These are phyloP conservation scores for Hedya salicella DNA, from an alignment of 2,888 invertebrate species.

Conservation along the genomic window DNA sequence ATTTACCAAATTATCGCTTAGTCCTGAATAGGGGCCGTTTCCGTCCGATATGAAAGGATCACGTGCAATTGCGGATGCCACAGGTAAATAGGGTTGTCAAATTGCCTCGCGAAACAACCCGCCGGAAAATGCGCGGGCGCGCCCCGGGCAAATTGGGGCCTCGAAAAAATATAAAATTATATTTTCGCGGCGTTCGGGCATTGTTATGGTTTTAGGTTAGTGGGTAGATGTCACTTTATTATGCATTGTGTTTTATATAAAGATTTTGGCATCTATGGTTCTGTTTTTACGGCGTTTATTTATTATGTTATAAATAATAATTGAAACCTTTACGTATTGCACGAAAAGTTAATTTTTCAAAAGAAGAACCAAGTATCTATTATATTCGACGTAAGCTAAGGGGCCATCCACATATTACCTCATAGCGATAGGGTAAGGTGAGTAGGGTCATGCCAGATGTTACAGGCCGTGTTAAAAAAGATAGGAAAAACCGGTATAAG, in stretches of 20 bases:
- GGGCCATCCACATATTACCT: too few species aligned
- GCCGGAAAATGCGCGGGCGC: conserved; percentile 13
- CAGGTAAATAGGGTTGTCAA: conserved; percentile 43
- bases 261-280: background rate
- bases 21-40: conserved; percentile 23
- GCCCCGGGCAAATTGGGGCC: conserved; percentile 23
- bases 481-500: too few species aligned
- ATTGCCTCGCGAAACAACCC: conserved; percentile 34
- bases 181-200: conserved; percentile 28
- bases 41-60: conserved; percentile 39
- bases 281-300: background rate
- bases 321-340: too few species aligned
- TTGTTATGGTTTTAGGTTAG: conserved; percentile 31
- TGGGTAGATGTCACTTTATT: conserved; percentile 12
- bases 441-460: too few species aligned
- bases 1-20: conserved; percentile 29
- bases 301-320: background rate
- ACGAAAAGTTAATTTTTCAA: too few species aligned
- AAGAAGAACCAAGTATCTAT: too few species aligned
- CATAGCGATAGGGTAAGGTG: too few species aligned
- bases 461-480: too few species aligned
- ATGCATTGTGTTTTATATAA: conserved; percentile 13
- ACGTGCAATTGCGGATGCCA: conserved; percentile 33
- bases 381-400: too few species aligned
- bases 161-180: conserved; percentile 33